Evolutionary conservation across 2,113 vertebrate genomes (phyloP).

Genomic region (Austrofundulus limnaeus): DNA sequence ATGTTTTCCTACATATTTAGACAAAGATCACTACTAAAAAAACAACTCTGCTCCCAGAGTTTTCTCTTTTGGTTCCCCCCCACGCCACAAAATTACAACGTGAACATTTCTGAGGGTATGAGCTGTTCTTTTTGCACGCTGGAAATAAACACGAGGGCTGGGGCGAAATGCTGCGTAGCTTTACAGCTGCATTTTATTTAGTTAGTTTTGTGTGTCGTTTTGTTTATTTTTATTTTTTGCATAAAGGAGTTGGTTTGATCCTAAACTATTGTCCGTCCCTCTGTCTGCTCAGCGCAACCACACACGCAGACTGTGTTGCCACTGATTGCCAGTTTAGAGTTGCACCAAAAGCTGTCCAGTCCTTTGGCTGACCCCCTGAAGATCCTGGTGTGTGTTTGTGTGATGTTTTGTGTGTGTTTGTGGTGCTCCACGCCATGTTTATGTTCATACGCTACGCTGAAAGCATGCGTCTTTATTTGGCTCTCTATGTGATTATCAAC

Average conservation of each 20-base stretch:
- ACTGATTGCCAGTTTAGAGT: slow-evolving; percentile 70
- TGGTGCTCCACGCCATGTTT: slow-evolving; percentile 62
- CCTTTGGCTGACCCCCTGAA: slow-evolving; percentile 66
- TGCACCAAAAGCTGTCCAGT: slow-evolving; percentile 66
- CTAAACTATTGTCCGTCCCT: slow-evolving; percentile 66
- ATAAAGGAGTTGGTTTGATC: slow-evolving; percentile 44
- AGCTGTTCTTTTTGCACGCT: slow-evolving; percentile 71
- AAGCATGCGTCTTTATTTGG: slow-evolving; percentile 60
- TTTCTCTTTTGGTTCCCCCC: slow-evolving; percentile 57
- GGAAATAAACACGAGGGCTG: slow-evolving; percentile 69
- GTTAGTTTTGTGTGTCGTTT: too few species aligned
- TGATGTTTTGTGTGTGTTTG: slow-evolving; percentile 49
- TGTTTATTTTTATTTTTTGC: slow-evolving; percentile 22
- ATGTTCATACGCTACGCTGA: slow-evolving; percentile 66
- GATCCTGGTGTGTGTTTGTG: slow-evolving; percentile 52
- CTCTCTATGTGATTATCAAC: slow-evolving; percentile 39
- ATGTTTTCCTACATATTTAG: slow-evolving; percentile 62
- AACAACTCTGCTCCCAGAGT: slow-evolving; percentile 44
- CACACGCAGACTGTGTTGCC: slow-evolving; percentile 58
- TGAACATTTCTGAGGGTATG: slow-evolving; percentile 72
- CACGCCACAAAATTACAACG: slow-evolving; percentile 77
- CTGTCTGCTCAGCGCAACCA: slow-evolving; percentile 57
- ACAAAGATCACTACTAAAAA: slow-evolving; percentile 28
- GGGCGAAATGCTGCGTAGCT: slow-evolving; percentile 41
- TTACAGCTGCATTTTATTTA: slow-evolving; percentile 22